Percentiles rank a stretch among this genome's conserved stretches.
These are phyloP conservation scores for Struthidea cinerea DNA, from an alignment of 2,113 vertebrate genomes.

Conservation along the genomic window DNA sequence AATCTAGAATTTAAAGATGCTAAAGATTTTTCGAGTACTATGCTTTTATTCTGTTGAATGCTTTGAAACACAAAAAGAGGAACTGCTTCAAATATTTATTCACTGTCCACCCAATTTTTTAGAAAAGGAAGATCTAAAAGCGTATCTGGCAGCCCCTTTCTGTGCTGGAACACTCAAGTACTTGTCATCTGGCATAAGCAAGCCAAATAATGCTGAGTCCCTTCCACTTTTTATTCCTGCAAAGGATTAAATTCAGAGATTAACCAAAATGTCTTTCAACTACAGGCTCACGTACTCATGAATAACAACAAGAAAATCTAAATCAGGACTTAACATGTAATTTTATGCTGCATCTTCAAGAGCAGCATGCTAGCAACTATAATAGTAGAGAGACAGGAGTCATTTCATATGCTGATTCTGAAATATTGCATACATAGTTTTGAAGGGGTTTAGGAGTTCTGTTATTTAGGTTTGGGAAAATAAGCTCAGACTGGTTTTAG, in stretches of 20 bases:
- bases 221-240: not conserved
- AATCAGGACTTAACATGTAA: not conserved
- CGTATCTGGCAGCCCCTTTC: not conserved
- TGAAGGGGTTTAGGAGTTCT: not conserved
- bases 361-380: not conserved
- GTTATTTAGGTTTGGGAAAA: not conserved
- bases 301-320: not conserved
- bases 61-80: not conserved
- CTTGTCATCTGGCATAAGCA: not conserved
- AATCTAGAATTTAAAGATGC: not conserved
- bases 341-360: not conserved
- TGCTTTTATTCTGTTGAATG: not conserved
- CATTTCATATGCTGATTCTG: not conserved
- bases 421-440: not conserved
- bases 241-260: conserved; percentile 11
- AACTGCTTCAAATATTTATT: not conserved
- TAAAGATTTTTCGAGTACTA: not conserved
- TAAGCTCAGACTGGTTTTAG: not conserved
- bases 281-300: not conserved
- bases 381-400: not conserved
- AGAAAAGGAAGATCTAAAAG: not conserved
- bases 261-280: not conserved
- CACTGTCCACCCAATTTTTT: not conserved
- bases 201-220: not conserved
- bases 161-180: not conserved